A percentile compares a stretch with the other conserved stretches of the same genome.
phyloP scores from a whole-genome alignment of 2,888 invertebrate genomes.

The Megaustenia siamemsis region DNA sequence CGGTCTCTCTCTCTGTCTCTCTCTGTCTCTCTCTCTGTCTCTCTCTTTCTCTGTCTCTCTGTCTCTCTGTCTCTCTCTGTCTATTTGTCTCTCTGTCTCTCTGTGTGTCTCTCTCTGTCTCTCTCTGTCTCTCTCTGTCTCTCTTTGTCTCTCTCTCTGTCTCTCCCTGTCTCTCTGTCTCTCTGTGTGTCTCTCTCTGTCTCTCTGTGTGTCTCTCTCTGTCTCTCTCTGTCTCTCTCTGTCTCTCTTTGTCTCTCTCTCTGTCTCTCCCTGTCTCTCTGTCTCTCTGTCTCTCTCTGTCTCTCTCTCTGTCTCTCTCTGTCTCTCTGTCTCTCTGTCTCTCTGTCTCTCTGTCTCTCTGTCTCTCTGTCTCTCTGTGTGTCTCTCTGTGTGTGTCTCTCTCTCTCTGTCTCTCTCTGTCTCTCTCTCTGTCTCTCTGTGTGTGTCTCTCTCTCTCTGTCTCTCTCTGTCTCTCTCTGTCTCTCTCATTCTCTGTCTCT shows the following conservation, averaged over 20 bases:
- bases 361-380: no score
- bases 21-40: background rate
- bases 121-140: background rate
- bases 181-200: background rate
- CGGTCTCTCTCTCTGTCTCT: no score
- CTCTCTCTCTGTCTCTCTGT: background rate
- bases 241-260: no score
- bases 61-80: no score
- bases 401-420: background rate
- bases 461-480: conserved; percentile 18
- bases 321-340: background rate
- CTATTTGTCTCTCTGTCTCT: no score
- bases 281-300: no score
- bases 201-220: background rate
- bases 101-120: background rate
- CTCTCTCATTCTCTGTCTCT: conserved; percentile 12
- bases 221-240: no score
- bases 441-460: conserved; percentile 2
- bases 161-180: no score
- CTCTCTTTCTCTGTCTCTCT: background rate
- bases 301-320: background rate
- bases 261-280: no score
- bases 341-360: no score
- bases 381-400: no score
- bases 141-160: no score